These are phyloP conservation scores for Operophtera brumata DNA, from an alignment of 2,888 invertebrate species.

Conservation along the genomic window DNA sequence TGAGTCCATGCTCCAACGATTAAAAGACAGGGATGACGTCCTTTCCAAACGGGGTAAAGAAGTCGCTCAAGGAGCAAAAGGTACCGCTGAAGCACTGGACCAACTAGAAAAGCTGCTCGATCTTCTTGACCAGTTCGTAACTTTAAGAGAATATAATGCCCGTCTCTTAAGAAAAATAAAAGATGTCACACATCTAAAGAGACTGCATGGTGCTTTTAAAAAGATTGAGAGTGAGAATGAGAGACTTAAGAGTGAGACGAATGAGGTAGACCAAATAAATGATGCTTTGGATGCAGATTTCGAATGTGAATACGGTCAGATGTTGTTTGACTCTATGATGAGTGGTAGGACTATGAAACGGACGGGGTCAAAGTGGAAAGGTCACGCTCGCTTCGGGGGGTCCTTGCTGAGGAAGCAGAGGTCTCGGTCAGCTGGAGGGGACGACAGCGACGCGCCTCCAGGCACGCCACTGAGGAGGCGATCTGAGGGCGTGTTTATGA, in stretches of 20 bases:
- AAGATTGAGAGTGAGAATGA: conserved; percentile 71
- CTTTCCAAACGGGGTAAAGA: conserved; percentile 78
- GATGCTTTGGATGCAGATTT: conserved; percentile 80
- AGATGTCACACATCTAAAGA: conserved; percentile 86
- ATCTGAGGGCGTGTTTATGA: conserved; percentile 66
- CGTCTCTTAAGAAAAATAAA: conserved; percentile 84
- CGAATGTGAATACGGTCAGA: conserved; percentile 83
- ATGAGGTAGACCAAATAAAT: conserved; percentile 65
- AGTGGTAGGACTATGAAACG: conserved; percentile 77
- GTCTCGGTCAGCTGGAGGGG: conserved; percentile 85
- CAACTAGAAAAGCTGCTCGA: conserved; percentile 89
- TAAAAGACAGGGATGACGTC: conserved; percentile 67
- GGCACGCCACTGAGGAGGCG: conserved; percentile 65
- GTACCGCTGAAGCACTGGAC: conserved; percentile 85
- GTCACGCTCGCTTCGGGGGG: conserved; percentile 69
- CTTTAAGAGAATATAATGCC: conserved; percentile 86
- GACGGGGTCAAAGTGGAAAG: conserved; percentile 75
- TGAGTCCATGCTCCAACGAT: conserved; percentile 64
- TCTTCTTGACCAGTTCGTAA: conserved; percentile 87
- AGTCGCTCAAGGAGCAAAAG: conserved; percentile 78
- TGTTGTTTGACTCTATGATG: conserved; percentile 83
- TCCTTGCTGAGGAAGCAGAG: conserved; percentile 81
- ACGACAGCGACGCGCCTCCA: conserved; percentile 74
- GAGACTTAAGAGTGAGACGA: conserved; percentile 56
- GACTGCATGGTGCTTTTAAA: conserved; percentile 81